Base-by-base conservation (phyloP, 2,888 invertebrate genomes). In the Lithodes maja region DNA sequence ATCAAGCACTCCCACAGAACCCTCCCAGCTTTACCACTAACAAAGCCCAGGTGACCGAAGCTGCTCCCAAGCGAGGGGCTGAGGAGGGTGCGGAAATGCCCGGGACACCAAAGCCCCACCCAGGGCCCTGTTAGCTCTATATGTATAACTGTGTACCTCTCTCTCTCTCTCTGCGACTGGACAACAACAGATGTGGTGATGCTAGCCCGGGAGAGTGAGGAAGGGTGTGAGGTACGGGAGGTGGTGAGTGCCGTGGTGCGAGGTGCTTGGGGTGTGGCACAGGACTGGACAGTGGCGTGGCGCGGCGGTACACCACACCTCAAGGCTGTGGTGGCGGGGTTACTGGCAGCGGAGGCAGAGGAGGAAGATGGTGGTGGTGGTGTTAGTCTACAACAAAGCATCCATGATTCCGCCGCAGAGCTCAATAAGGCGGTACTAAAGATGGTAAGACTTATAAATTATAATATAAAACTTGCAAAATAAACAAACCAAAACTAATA, bases 261-360 rank as follows among this genome's bases (percentile, higher is more conserved):
- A 49, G 54, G 75, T n/a, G 89, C 89, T 2, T 89, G 89, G 89
- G 68, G 61, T 3, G 68, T 75, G 17, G 82, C 89, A 7, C 89
- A 89, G 78, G 86, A 89, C 7, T 89, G 89, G 89, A 86, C 85
- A 3, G 83, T 82, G n/a, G 89, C 89, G 52, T 86, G 89, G 86
- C 85, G 85, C 52, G 82, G 15, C 1, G 89, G 89, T 49, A 69
- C 50, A 50, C 9, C 54, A 50, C 71, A 82, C 5, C 86, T 89
- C 3, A 89, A 85, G 78, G 75, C 12, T 49, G 83, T 89, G 68
- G 89, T 86, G 15, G 89, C 69, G 12, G 71, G 69, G 15, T 54
- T 86, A 78, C 52, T 78, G 78, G 82, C 12, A 50, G 83, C 85
- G 53, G 89, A 80, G 3, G 89, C 54, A n/a, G 54, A 17, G 12